Evolutionary conservation across 2,888 invertebrate species (phyloP), one percentile per base, ranked within the genome.

Genomic region (Lapara coniferarum): DNA sequence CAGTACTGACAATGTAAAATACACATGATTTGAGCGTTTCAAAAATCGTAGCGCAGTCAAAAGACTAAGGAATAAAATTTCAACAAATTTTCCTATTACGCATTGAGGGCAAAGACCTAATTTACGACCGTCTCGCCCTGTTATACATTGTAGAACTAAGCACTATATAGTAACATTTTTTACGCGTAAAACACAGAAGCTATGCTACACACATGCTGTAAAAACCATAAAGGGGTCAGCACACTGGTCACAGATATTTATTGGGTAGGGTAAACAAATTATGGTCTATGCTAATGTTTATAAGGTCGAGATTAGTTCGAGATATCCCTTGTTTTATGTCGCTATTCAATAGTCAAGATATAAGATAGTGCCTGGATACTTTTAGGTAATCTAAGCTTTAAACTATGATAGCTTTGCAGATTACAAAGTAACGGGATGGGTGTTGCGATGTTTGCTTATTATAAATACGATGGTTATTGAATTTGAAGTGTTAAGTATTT

Each of bases 251-350:
- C 46, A 16, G 63, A 46, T 6, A 12, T 71, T 67, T 69, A 67
- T 71, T 66, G 58, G 59, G 63, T 57, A 16, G 52, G 37, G 67
- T 37, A 71, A 71, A 71, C 69, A 71, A 67, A 57, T 67, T 71
- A 71, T 71, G 69, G 56, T 13, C 63, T 67, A 66, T 56, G 57
- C 51, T 66, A 66, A 56, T 63, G 55, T 63, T 63, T 63, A 49
- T 49, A 63, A 37, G 30, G 59, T 59, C 44, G 10, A 46, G 63
- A 63, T 63, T 49, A 25, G 16, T 16, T 55, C 16, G 19, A 49
- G 63, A 49, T 49, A 19, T 46, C 19, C 63, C 49, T 63, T 63
- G 63, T 63, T 63, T 63, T 63, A 63, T 49, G 49, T 12, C 12
- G 63, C 19, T 55, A 16, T 19, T 19, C 63, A 19, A 13, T 63